Evolutionary conservation across 2,113 vertebrate genomes (phyloP).

Genomic region (Carassius carassius): DNA sequence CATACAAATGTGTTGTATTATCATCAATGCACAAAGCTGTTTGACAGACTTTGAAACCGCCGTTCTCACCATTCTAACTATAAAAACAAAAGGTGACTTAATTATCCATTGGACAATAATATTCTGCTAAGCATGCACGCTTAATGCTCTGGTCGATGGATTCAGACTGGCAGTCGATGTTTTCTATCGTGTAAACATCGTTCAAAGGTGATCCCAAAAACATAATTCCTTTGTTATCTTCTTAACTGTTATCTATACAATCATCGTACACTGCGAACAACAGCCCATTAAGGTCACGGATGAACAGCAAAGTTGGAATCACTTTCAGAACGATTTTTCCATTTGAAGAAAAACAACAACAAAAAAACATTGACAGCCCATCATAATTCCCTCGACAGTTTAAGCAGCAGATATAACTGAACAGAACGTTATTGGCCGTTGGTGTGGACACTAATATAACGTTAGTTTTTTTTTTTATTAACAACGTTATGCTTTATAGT

Average conservation of each 20-base stretch:
- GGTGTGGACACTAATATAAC: no score
- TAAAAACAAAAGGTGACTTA: background rate
- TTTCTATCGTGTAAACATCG: background rate
- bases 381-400: background rate
- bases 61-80: background rate
- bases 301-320: no score
- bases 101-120: background rate
- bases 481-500: no score
- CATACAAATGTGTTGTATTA: background rate
- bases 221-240: background rate
- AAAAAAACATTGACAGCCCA: background rate
- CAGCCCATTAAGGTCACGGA: no score
- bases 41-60: background rate
- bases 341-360: background rate
- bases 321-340: no score
- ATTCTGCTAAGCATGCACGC: background rate
- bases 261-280: no score
- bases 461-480: no score
- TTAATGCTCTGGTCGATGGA: no score
- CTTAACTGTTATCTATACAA: background rate
- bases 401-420: background rate
- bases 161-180: background rate
- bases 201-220: background rate
- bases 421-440: no score
- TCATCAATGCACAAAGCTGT: background rate